Base-by-base conservation (phyloP, 2,113 vertebrate species). In the Hemibagrus wyckioides region DNA sequence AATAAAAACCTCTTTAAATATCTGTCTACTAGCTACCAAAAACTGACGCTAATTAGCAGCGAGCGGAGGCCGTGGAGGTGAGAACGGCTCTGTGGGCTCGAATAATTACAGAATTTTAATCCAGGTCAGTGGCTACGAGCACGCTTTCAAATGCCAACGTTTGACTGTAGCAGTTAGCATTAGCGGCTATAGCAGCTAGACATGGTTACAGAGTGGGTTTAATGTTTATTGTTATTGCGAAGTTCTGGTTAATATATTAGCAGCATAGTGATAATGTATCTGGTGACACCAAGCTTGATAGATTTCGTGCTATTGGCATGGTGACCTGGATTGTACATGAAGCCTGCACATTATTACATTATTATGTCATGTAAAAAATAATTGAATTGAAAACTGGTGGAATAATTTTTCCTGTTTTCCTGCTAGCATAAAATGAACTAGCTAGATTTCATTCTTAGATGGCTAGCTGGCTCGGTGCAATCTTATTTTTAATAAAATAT, bases 41-140 rank as follows among this genome's bases (percentile, higher is more conserved):
- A 80, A 39, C 71, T 33, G 85, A 86, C 48, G 48, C 59, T 86
- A 86, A 86, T 86, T 86, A 86, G 75, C 76, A 50, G 21, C 59
- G 5, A 75, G 85, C 13, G 6, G 30, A 80, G 75, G 44, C 57
- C 30, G 14, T 28, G 57, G 48, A 79, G 85, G 75, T 86, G 85
- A 86, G 21, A 80, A 52, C 3, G 30, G 41, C 73, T 61, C 57
- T 25, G 30, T 77, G 39, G 39, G 73, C 84, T 85, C 56, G 1
- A 63, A 85, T 75, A 77, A 56, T 59, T 61, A 76, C 71, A 33
- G 71, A 23, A 10, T 75, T 63, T 36, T 63, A 59, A 48, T 57
- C 50, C 83, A 75, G 69, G 69, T 85, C 83, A 56, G 50, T 54
- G 83, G 52, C 30, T 85, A n/a, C 1, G 52, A 56, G 67, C 83